Percentiles rank a stretch among this genome's conserved stretches.
These are phyloP conservation scores for Apoderus coryli DNA, from an alignment of 2,888 invertebrate genomes.

Conservation along the genomic window DNA sequence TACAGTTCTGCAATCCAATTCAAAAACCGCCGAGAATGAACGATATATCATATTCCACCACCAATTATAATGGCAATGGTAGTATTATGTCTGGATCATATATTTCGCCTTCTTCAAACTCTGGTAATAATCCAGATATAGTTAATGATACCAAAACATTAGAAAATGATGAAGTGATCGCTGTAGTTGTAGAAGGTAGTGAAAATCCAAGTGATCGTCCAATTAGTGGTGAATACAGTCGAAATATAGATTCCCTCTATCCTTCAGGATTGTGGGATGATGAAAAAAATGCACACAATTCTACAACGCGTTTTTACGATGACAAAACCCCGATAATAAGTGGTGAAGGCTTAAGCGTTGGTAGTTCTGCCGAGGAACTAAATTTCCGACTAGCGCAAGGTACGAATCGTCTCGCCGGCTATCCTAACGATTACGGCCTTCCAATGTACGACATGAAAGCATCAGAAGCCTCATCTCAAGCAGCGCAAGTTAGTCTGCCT, in stretches of 20 bases:
- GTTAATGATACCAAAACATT: constrained; percentile 68
- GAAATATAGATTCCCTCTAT: constrained; percentile 61
- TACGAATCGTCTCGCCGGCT: constrained; percentile 35
- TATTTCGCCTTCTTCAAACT: constrained; percentile 59
- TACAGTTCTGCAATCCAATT: constrained; percentile 46
- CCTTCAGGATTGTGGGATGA: constrained; percentile 70
- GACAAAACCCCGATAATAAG: constrained; percentile 65
- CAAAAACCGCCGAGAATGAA: constrained; percentile 56
- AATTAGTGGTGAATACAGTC: constrained; percentile 64
- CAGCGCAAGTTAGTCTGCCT: constrained; percentile 32
- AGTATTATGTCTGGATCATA: constrained; percentile 49
- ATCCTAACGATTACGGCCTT: constrained; percentile 67
- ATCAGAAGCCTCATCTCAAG: constrained; percentile 28
- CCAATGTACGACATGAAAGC: constrained; percentile 47
- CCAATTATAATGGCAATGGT: constrained; percentile 53
- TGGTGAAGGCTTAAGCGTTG: constrained; percentile 36
- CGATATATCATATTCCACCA: constrained; percentile 54
- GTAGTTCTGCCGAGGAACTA: constrained; percentile 48
- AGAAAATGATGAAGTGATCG: constrained; percentile 38
- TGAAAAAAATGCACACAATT: constrained; percentile 18
- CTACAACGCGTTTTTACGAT: constrained; percentile 44
- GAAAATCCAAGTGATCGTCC: constrained; percentile 35
- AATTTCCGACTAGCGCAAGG: constrained; percentile 38
- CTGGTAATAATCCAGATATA: constrained; percentile 70
- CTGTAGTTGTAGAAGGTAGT: constrained; percentile 22